A percentile compares a stretch with the other conserved stretches of the same genome.
Evolutionary conservation across 2,888 invertebrate genomes (phyloP).

Genomic region (Epistrophe eligans): DNA sequence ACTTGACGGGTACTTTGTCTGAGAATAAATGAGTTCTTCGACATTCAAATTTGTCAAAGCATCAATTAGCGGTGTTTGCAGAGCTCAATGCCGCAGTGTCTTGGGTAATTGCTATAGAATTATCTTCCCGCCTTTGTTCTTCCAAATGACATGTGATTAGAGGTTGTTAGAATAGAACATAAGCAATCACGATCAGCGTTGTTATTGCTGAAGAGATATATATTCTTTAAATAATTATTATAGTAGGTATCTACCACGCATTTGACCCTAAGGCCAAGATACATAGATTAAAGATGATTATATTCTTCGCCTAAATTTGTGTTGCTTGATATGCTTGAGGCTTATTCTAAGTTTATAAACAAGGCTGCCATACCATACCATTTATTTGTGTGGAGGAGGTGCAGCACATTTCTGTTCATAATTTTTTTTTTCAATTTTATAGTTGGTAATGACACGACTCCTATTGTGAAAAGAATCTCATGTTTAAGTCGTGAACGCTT

Average conservation of each 20-base stretch:
- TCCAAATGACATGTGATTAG: constrained; percentile 41
- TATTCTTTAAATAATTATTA: constrained; percentile 42
- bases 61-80: constrained; percentile 59
- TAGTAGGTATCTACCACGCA: constrained; percentile 52
- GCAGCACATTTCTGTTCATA: constrained; percentile 43
- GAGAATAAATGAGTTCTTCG: constrained; percentile 54
- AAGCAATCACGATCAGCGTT: constrained; percentile 47
- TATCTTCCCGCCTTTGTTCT: constrained; percentile 69
- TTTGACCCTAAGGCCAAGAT: constrained; percentile 72
- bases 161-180: constrained; percentile 38
- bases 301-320: constrained; percentile 32
- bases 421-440: background rate
- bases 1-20: constrained; percentile 14
- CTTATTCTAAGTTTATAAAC: constrained; percentile 48
- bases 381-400: constrained; percentile 59
- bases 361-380: constrained; percentile 43
- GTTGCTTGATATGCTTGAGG: constrained; percentile 20
- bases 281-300: constrained; percentile 58
- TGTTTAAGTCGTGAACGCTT: constrained; percentile 48
- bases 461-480: constrained; percentile 62
- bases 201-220: constrained; percentile 18
- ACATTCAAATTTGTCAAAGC: constrained; percentile 66
- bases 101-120: constrained; percentile 57
- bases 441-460: constrained; percentile 66
- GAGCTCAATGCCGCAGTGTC: constrained; percentile 49